Conservation (phyloP, 2,797 vertebrate species). For the Phataginus tetradactyla region DNA sequence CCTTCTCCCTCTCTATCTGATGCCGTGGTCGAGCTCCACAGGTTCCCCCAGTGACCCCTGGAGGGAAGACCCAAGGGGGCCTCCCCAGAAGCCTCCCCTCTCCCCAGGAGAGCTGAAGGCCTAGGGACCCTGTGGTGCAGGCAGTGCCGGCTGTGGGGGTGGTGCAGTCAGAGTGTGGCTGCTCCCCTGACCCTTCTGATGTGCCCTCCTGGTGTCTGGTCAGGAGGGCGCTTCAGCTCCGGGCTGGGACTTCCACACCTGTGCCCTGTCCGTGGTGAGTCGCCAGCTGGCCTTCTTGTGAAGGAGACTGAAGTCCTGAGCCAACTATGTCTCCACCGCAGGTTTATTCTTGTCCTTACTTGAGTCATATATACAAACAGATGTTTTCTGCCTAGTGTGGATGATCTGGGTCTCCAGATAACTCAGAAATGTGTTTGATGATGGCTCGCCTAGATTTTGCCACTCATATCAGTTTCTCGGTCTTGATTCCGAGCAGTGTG, state of each 20-base stretch:
- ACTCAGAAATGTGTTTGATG: no score
- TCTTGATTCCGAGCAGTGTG: background rate
- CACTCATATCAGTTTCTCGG: background rate
- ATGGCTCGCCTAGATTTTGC: background rate
- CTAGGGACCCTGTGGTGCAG: background rate
- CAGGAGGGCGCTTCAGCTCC: background rate
- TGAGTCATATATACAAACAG: background rate
- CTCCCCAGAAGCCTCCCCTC: background rate
- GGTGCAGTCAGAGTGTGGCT: background rate
- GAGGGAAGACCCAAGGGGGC: background rate
- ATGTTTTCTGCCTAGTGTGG: background rate
- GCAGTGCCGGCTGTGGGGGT: background rate
- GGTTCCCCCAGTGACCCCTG: background rate
- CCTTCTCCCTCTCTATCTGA: background rate
- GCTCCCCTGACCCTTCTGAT: background rate
- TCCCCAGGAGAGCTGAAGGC: background rate
- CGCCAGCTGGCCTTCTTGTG: background rate
- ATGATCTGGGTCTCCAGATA: background rate
- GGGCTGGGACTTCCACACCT: background rate
- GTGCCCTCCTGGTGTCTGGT: background rate
- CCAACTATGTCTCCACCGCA: background rate
- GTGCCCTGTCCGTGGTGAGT: no score
- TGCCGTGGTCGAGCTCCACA: no score
- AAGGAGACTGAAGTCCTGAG: background rate
- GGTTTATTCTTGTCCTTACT: background rate